These are phyloP conservation scores for Semicossyphus pulcher DNA, from an alignment of 2,113 vertebrate genomes.

Conservation along the genomic window DNA sequence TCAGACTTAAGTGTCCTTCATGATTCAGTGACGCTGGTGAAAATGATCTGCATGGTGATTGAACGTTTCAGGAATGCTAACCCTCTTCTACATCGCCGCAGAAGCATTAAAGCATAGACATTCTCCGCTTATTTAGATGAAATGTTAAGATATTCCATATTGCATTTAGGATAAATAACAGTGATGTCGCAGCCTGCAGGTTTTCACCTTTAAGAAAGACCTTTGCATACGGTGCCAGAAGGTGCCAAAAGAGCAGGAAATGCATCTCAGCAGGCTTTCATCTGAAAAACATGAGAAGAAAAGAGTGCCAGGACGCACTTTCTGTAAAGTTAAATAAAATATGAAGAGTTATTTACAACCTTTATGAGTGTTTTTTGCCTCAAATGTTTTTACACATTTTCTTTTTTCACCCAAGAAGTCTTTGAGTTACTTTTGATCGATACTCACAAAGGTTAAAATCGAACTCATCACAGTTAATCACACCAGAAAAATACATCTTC, in stretches of 20 bases:
- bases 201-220: constrained; percentile 25
- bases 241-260: constrained; percentile 17
- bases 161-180: constrained; percentile 45
- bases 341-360: constrained; percentile 14
- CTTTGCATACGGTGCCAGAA: constrained; percentile 25
- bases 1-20: constrained; percentile 80
- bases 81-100: constrained; percentile 47
- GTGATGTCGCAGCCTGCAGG: constrained; percentile 21
- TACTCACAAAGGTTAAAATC: no score
- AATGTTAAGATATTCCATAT: constrained; percentile 69
- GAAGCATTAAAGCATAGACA: constrained; percentile 56
- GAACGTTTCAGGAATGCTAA: constrained; percentile 74
- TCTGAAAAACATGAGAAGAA: constrained; percentile 32
- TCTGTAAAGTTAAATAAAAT: constrained; percentile 54
- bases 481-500: constrained; percentile 21
- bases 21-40: constrained; percentile 73
- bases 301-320: constrained; percentile 1
- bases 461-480: constrained; percentile 21
- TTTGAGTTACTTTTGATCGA: no score
- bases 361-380: constrained; percentile 26
- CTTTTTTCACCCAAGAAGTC: constrained; percentile 4
- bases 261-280: constrained; percentile 17
- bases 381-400: background rate
- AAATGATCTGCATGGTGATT: constrained; percentile 78
- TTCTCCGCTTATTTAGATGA: constrained; percentile 43